A percentile compares a stretch with the other conserved stretches of the same genome.
phyloP scores from a whole-genome alignment of 1,140 invertebrate species.

The Dendrolimus punctatus region DNA sequence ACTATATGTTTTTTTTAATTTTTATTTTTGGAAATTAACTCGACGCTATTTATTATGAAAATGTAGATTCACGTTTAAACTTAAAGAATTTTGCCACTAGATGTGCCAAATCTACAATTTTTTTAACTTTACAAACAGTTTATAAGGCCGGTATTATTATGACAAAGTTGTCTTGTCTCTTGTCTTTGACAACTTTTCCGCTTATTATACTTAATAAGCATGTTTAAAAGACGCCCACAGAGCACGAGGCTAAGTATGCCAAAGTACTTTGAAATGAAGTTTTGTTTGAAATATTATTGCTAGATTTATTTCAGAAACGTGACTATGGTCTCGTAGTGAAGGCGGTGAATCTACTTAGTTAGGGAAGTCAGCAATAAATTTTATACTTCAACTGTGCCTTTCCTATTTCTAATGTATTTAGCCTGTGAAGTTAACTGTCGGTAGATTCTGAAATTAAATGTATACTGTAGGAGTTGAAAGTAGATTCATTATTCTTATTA shows the following conservation, averaged over 20 bases:
- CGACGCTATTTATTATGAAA: neutral
- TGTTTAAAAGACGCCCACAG: constrained; percentile 9
- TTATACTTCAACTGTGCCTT: constrained; percentile 71
- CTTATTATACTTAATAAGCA: constrained; percentile 10
- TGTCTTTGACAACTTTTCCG: constrained; percentile 14
- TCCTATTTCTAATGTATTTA: constrained; percentile 67
- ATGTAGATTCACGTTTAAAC: constrained; percentile 2
- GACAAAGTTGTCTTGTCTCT: constrained; percentile 12
- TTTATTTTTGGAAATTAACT: too few species aligned
- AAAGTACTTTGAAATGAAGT: constrained; percentile 18
- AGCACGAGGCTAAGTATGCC: constrained; percentile 11
- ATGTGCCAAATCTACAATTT: constrained; percentile 50
- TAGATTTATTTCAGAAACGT: constrained; percentile 26
- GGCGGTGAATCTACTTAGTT: constrained; percentile 44
- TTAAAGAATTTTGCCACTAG: constrained; percentile 29
- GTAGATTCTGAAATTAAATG: constrained; percentile 48
- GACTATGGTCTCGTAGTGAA: constrained; percentile 31
- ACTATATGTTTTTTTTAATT: too few species aligned
- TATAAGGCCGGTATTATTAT: constrained; percentile 17
- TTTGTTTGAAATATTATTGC: constrained; percentile 15
- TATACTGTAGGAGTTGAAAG: constrained; percentile 47
- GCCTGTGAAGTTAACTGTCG: constrained; percentile 48
- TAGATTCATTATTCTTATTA: constrained; percentile 31
- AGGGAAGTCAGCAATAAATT: constrained; percentile 69
- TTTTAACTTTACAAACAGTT: constrained; percentile 18